Conservation (phyloP, 2,113 vertebrate genomes). For the Prunella himalayana region DNA sequence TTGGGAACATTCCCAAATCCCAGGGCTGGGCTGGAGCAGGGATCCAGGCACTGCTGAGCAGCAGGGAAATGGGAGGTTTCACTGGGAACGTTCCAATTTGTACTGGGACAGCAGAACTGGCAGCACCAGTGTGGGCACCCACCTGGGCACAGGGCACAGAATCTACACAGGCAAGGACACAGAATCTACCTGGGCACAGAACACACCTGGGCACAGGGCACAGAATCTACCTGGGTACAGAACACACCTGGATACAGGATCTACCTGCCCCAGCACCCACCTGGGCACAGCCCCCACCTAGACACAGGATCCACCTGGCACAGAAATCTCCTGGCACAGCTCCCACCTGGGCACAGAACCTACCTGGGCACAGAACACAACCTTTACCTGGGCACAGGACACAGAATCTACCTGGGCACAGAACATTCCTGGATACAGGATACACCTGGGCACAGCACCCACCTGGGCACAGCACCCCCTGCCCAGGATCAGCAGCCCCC, state of each 20-base stretch:
- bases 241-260: rapidly evolving
- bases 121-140: background rate
- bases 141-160: background rate
- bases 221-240: rapidly evolving
- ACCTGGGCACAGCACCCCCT: background rate
- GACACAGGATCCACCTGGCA: background rate
- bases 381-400: background rate
- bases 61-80: rapidly evolving
- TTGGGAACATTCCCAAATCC: background rate
- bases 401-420: background rate
- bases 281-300: background rate
- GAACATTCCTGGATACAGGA: background rate
- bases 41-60: rapidly evolving
- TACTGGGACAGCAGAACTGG: rapidly evolving
- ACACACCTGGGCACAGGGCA: rapidly evolving
- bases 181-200: rapidly evolving
- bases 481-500: background rate
- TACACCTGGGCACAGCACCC: background rate
- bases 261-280: background rate
- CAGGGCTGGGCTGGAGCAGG: rapidly evolving
- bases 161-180: background rate
- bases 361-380: background rate
- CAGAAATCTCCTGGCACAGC: too few species aligned
- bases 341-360: background rate
- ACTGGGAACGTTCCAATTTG: rapidly evolving